Conservation (phyloP, 2,888 invertebrate species). For the Polyommatus icarus region DNA sequence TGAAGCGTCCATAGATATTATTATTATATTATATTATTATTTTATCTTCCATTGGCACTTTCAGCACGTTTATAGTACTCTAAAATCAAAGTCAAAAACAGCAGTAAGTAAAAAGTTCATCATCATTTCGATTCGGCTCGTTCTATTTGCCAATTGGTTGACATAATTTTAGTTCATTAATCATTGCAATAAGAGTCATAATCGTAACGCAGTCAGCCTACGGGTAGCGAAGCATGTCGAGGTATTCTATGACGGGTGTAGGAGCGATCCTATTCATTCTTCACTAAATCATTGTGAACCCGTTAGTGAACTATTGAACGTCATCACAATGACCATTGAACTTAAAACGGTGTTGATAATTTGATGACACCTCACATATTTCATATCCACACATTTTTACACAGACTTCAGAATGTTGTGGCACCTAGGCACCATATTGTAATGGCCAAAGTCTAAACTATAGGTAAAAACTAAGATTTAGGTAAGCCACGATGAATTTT, state of each 20-base stretch:
- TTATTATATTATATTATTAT: too few species aligned
- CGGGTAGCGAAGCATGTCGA: background rate
- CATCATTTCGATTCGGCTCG: constrained; percentile 5
- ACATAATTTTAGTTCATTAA: background rate
- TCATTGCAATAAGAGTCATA: background rate
- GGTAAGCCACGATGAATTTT: background rate
- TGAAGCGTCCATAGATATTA: too few species aligned
- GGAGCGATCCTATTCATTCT: constrained; percentile 7
- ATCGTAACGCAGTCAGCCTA: background rate
- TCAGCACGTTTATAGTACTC: background rate
- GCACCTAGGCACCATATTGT: too few species aligned
- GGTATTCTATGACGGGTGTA: background rate
- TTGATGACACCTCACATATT: background rate
- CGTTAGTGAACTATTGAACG: background rate
- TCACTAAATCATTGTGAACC: constrained; percentile 5
- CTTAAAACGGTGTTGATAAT: constrained; percentile 10
- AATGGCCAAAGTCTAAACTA: too few species aligned
- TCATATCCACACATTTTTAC: background rate
- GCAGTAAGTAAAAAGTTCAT: background rate
- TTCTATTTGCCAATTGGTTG: background rate
- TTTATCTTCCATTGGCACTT: background rate
- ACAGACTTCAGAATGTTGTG: background rate
- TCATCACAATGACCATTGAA: background rate
- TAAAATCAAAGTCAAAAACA: background rate
- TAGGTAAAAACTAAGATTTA: background rate